Evolutionary conservation across 2,797 vertebrate genomes (phyloP).

Genomic region (Liasis olivaceus): DNA sequence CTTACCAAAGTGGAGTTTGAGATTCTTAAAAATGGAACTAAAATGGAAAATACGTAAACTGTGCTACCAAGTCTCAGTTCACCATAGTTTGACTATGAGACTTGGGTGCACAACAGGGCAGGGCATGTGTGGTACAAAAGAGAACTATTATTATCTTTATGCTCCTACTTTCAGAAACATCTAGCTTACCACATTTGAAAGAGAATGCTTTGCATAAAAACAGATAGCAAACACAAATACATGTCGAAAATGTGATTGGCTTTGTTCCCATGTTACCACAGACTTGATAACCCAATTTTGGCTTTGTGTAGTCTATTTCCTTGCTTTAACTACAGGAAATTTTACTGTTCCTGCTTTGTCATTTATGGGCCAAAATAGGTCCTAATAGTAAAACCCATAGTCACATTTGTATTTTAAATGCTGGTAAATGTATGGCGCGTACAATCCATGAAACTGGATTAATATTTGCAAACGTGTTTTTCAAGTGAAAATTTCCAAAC

Average conservation of each 20-base stretch:
- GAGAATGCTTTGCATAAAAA: background rate
- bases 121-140: background rate
- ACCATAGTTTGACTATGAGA: background rate
- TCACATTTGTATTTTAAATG: constrained; percentile 27
- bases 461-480: accelerated
- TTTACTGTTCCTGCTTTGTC: background rate
- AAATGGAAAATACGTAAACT: background rate
- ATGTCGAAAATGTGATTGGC: background rate
- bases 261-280: background rate
- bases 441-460: background rate
- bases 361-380: background rate
- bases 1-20: background rate
- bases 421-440: background rate
- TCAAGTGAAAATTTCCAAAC: constrained; percentile 16
- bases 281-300: background rate
- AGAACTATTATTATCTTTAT: background rate
- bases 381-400: background rate
- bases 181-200: background rate
- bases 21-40: background rate
- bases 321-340: background rate
- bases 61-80: too few species aligned
- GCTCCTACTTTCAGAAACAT: background rate
- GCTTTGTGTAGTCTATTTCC: background rate
- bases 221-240: background rate
- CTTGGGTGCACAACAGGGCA: background rate